These are phyloP conservation scores for Stenodera caucasica DNA, from an alignment of 2,888 invertebrate species.

Conservation along the genomic window DNA sequence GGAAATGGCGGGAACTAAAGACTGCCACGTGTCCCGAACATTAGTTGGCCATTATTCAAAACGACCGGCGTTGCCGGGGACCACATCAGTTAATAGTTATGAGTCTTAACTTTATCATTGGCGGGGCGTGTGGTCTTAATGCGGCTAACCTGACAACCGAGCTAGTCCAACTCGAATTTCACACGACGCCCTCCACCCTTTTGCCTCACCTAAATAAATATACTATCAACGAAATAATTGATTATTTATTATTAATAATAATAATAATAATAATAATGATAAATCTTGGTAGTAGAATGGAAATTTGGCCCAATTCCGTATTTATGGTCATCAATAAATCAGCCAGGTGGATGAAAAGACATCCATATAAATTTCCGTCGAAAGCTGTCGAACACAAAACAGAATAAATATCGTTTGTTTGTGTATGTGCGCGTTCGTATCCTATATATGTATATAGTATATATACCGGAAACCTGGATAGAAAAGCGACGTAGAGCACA, in stretches of 20 bases:
- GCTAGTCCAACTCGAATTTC: not conserved
- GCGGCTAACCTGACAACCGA: conserved; percentile 27
- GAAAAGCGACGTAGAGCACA: conserved; percentile 25
- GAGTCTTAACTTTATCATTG: conserved; percentile 49
- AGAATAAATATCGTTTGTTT: conserved; percentile 37
- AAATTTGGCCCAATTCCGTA: not conserved
- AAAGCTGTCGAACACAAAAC: conserved; percentile 41
- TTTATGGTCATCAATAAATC: conserved; percentile 17
- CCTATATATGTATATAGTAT: no score
- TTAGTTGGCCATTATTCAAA: conserved; percentile 49
- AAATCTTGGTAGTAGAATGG: not conserved
- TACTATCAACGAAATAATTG: not conserved
- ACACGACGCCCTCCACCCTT: not conserved
- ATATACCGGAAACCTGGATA: conserved; percentile 28
- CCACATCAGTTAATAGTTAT: conserved; percentile 49
- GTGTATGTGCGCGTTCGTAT: not conserved
- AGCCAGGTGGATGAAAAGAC: conserved; percentile 38
- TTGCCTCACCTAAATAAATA: not conserved
- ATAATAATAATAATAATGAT: not conserved
- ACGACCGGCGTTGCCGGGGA: conserved; percentile 42
- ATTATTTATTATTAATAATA: no score
- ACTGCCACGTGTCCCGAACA: conserved; percentile 44
- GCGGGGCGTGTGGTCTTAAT: conserved; percentile 42
- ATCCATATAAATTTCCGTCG: conserved; percentile 43
- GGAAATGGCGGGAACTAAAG: conserved; percentile 27